A percentile compares a stretch with the other conserved stretches of the same genome.
Evolutionary conservation across 2,888 invertebrate species (phyloP).

Genomic region (Reticulitermes lucifugus): DNA sequence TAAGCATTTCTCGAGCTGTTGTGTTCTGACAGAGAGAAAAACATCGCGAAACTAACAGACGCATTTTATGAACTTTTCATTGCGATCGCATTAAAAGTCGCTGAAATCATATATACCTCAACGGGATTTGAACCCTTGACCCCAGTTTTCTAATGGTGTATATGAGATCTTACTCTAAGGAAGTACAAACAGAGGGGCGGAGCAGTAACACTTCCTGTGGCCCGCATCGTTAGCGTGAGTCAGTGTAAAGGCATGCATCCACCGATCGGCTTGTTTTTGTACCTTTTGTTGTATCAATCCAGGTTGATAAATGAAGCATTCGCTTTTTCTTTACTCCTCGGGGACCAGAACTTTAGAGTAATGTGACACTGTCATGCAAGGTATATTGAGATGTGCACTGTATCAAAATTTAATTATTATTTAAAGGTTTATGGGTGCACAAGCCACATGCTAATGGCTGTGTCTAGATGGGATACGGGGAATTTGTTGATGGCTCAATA

Average conservation of each 20-base stretch:
- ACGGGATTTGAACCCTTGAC: too few relatives aligned
- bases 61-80: too few relatives aligned
- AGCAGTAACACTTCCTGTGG: not conserved
- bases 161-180: not conserved
- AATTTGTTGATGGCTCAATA: conserved; percentile 49
- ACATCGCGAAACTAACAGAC: too few relatives aligned
- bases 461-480: conserved; percentile 28
- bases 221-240: conserved; percentile 11
- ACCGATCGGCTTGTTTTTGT: conserved; percentile 40
- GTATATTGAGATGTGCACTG: conserved; percentile 47
- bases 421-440: conserved; percentile 49
- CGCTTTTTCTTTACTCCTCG: conserved; percentile 46
- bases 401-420: conserved; percentile 52
- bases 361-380: conserved; percentile 51
- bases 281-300: conserved; percentile 39
- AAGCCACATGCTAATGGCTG: conserved; percentile 46
- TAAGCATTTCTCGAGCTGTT: too few relatives aligned
- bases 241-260: not conserved
- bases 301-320: conserved; percentile 47
- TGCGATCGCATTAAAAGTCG: too few relatives aligned
- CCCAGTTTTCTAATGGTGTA: too few relatives aligned
- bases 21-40: too few relatives aligned
- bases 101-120: too few relatives aligned
- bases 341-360: conserved; percentile 46
- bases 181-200: not conserved